Conservation (phyloP, 1,140 invertebrate species). For the Asobara japonica region DNA sequence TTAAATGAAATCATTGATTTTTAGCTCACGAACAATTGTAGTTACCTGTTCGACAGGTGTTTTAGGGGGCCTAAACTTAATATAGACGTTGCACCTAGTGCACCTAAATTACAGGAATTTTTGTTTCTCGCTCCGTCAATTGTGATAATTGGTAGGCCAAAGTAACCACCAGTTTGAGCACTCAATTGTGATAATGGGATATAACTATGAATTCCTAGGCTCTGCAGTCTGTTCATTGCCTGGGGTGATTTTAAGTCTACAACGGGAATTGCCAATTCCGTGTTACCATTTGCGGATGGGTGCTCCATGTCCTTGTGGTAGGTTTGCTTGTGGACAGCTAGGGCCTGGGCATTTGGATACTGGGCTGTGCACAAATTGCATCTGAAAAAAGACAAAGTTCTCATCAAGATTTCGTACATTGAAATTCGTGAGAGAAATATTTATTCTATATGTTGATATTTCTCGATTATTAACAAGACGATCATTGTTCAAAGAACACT, state of each 20-base stretch:
- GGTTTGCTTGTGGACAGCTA: slow-evolving; percentile 75
- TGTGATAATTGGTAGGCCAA: slow-evolving; percentile 78
- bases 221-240: slow-evolving; percentile 71
- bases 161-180: slow-evolving; percentile 71
- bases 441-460: too few species aligned
- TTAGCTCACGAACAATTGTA: slow-evolving; percentile 35
- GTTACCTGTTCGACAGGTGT: slow-evolving; percentile 69
- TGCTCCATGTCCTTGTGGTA: slow-evolving; percentile 71
- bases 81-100: slow-evolving; percentile 74
- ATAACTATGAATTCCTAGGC: slow-evolving; percentile 77
- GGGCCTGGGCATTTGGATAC: slow-evolving; percentile 73
- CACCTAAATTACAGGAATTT: slow-evolving; percentile 69
- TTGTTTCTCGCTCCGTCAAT: slow-evolving; percentile 74
- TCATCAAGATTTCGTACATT: background rate
- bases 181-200: slow-evolving; percentile 76
- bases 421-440: too few species aligned
- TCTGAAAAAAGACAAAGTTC: slow-evolving; percentile 52
- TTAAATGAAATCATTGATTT: slow-evolving; percentile 19
- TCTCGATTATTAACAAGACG: too few species aligned
- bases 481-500: too few species aligned
- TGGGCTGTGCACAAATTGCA: slow-evolving; percentile 78
- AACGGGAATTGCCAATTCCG: slow-evolving; percentile 76
- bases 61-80: slow-evolving; percentile 77
- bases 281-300: slow-evolving; percentile 54
- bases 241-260: slow-evolving; percentile 76